Base-by-base conservation (phyloP, 2,113 vertebrate genomes). In the Limanda limanda region DNA sequence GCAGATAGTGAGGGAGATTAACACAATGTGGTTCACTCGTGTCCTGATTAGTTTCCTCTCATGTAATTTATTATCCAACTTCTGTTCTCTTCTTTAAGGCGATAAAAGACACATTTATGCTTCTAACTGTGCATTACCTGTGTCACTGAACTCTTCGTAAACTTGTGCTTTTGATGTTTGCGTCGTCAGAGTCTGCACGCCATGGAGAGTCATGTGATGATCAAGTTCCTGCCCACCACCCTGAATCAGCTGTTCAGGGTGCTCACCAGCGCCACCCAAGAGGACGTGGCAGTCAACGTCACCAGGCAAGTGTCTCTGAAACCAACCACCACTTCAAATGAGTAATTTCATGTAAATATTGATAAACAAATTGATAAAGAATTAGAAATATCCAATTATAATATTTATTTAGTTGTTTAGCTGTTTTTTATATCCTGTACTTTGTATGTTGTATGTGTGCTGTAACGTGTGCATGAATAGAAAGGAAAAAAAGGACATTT, bases 231-330 rank as follows among this genome's bases (percentile, higher is more conserved):
- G 78, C 98, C 98, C 76, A 99, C 98, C 66, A 94, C 95, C 76
- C 94, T 99, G 52, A 99, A 99, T 92, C 98, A 99, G 86, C 93
- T 99, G 35, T 99, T 99, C n/a, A 90, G 97, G 64, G 97, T 99
- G 80, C 95, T 99, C 56, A 98, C 96, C 71, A 95, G 95, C 64
- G 95, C 96, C 77, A 94, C 95, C 64, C 96, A 97, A 47, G 97
- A 99, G 71, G 98, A 99, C 6, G 97, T 99, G n/a, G 96, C 97
- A 0, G 96, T 99, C 78, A 99, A 99, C 1, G 97, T 99, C 81
- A 99, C 97, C 61, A 96, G 97, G 98, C 95, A 92, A 93, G 92
- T 47, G 2, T 54, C 24, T 17, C 20, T 24, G 3, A 55, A 24
- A 18, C 5, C 21, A 24, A 24, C 21, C 15, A 24, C 23, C 0